These are phyloP conservation scores for Caenorhabditis inopinata DNA, from an alignment of 1,140 invertebrate species.

Conservation along the genomic window DNA sequence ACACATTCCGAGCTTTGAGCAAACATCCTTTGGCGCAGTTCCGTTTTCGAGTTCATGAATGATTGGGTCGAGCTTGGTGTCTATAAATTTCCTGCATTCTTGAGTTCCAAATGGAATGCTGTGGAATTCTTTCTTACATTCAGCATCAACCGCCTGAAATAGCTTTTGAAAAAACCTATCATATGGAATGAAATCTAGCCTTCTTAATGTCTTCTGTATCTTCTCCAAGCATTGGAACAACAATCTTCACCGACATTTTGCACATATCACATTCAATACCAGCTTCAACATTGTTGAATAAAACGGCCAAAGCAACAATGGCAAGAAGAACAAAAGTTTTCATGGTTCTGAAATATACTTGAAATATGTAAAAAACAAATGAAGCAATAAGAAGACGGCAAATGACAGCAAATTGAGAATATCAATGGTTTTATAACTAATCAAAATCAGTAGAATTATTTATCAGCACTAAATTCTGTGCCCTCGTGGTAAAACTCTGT, in stretches of 20 bases:
- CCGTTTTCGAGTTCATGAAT: constrained; percentile 28
- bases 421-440: not conserved
- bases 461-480: not conserved
- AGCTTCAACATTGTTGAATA: not conserved
- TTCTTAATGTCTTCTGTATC: constrained; percentile 36
- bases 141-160: constrained; percentile 9
- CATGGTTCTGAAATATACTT: not conserved
- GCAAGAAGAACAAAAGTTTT: not conserved
- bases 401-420: not conserved
- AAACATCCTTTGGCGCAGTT: constrained; percentile 1
- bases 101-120: constrained; percentile 16
- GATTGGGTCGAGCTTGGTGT: constrained; percentile 30
- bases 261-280: constrained; percentile 36
- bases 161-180: not conserved
- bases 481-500: constrained; percentile 7
- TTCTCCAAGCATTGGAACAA: constrained; percentile 24
- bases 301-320: not conserved
- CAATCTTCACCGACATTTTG: constrained; percentile 35
- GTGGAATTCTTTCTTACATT: constrained; percentile 31
- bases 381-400: not conserved
- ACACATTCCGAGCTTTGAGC: constrained; percentile 3
- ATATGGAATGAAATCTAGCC: not conserved
- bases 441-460: not conserved
- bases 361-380: not conserved
- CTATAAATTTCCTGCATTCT: constrained; percentile 7